Evolutionary conservation across 1,140 invertebrate species (phyloP), one percentile per base, ranked within the genome.

Genomic region (Delia radicum): DNA sequence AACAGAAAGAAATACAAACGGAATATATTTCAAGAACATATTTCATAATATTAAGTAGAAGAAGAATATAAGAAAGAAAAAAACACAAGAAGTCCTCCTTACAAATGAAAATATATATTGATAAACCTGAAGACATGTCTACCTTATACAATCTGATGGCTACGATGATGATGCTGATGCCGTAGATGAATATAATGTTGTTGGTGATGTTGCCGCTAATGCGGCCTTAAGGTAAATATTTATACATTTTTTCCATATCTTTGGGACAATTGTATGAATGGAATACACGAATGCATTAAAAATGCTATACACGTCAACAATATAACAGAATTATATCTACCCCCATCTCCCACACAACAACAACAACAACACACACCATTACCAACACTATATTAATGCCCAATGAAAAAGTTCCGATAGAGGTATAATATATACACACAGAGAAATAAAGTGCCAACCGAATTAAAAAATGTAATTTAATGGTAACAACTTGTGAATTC

Each of bases 201-300:
- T 42, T 15, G 12, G 6, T 42, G 3, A 42, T 42, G 37, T 42
- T 42, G 10, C 37, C n/a, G 37, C 37, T 42, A 42, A 10, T 10
- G 37, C 4, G 6, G 12, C 37, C 37, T 42, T 15, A 42, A 42
- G 37, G 37, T 15, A 42, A 42, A 42, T 10, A 33, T 33, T 4
- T 33, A 33, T 33, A 10, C 10, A 33, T 4, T 33, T n/a, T n/a
- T n/a, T n/a, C 4, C 4, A 10, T 33, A 33, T 33, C 4, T 33
- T 1, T 42, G 37, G 3, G 33, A 12, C 8, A n/a, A n/a, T n/a
- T 37, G 33, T 37, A 10, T 37, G 33, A 5, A 10, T 42, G 37
- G n/a, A n/a, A n/a, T 42, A 42, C n/a, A 15, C 27, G 61, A 63
- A 63, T 63, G 61, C 61, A 63, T 63, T 63, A 63, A 63, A 63